These are phyloP conservation scores for Cryptus armator DNA, from an alignment of 2,888 invertebrate genomes.

Conservation along the genomic window DNA sequence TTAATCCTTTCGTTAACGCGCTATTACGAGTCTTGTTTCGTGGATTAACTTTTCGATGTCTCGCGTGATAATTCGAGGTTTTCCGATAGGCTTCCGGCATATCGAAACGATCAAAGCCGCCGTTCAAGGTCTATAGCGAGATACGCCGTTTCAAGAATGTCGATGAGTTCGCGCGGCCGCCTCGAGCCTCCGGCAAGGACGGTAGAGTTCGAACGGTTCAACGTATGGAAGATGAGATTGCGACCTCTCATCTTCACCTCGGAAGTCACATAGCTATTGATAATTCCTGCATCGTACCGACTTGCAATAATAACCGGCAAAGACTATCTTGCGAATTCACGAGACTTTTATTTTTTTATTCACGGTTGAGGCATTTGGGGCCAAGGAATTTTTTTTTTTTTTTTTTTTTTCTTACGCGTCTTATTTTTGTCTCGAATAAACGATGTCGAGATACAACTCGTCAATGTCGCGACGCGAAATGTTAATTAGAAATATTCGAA, in stretches of 20 bases:
- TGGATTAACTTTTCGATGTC: conserved; percentile 3
- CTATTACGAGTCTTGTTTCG: conserved; percentile 13
- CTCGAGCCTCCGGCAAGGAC: conserved; percentile 41
- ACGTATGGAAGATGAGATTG: conserved; percentile 40
- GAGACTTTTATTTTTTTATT: conserved; percentile 6
- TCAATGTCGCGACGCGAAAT: background rate
- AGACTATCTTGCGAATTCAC: background rate
- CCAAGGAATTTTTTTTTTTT: conserved; percentile 14
- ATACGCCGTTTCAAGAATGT: conserved; percentile 30
- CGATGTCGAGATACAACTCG: background rate
- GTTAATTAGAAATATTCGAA: background rate
- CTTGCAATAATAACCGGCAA: background rate
- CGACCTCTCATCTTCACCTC: conserved; percentile 56
- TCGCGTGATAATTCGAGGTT: conserved; percentile 39
- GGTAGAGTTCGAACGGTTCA: conserved; percentile 48
- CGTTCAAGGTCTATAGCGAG: conserved; percentile 35
- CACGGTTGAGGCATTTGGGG: background rate
- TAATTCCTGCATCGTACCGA: background rate
- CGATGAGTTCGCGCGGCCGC: conserved; percentile 35
- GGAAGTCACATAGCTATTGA: conserved; percentile 51
- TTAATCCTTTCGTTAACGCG: background rate
- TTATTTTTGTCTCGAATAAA: background rate
- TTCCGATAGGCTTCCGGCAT: conserved; percentile 50
- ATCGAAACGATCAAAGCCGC: conserved; percentile 3
- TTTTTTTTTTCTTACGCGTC: background rate